A percentile compares a stretch with the other conserved stretches of the same genome.
Evolutionary conservation across 2,888 invertebrate genomes (phyloP).

Genomic region (Caenorhabditis japonica): DNA sequence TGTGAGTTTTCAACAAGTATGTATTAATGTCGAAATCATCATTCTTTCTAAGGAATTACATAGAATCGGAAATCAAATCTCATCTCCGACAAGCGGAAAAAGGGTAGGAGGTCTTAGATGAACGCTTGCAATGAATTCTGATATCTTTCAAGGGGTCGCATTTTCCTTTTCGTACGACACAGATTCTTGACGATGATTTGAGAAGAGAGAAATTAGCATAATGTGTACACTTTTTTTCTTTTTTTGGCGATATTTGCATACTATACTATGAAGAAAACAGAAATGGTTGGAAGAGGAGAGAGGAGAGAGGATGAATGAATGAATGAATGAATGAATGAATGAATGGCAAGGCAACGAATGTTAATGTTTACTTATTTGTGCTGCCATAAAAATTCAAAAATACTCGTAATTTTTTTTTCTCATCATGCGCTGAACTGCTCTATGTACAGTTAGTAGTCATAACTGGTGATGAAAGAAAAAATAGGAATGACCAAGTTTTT

Average conservation of each 20-base stretch:
- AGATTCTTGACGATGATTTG: constrained; percentile 36
- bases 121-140: constrained; percentile 37
- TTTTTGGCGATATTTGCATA: constrained; percentile 27
- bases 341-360: too few species aligned
- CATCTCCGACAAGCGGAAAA: not conserved
- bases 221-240: constrained; percentile 49
- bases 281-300: constrained; percentile 6
- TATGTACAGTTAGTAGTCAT: too few species aligned
- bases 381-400: too few species aligned
- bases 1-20: too few species aligned
- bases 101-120: constrained; percentile 26
- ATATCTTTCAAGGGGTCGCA: constrained; percentile 27
- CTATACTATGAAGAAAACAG: constrained; percentile 26
- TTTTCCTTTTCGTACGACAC: constrained; percentile 23
- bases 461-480: constrained; percentile 3
- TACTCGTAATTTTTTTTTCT: too few species aligned
- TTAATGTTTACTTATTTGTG: too few species aligned
- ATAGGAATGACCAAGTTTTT: constrained; percentile 1
- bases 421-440: too few species aligned
- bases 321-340: too few species aligned
- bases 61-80: constrained; percentile 16
- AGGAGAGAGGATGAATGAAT: not conserved
- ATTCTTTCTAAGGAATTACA: too few species aligned
- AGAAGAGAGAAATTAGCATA: constrained; percentile 39
- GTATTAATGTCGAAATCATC: too few species aligned